A percentile compares a stretch with the other conserved stretches of the same genome.
Conservation (phyloP, 2,888 invertebrate species). For the Tachina fera region DNA sequence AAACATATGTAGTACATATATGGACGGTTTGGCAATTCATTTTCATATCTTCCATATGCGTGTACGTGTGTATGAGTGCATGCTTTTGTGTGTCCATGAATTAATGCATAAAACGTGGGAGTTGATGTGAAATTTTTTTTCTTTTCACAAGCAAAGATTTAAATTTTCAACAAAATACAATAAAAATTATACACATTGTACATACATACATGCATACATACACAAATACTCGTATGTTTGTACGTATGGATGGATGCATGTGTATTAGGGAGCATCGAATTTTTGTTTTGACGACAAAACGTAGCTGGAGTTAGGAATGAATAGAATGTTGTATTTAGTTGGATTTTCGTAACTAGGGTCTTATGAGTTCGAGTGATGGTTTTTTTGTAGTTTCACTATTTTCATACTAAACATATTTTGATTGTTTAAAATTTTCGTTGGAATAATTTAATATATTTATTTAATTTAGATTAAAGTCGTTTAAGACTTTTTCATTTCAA, state of each 20-base stretch:
- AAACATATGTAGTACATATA: background rate
- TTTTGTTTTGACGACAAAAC: too few species aligned
- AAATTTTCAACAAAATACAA: conserved; percentile 46
- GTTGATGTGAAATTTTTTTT: conserved; percentile 39
- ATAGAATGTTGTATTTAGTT: too few species aligned
- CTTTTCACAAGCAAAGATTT: conserved; percentile 44
- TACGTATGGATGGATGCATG: background rate
- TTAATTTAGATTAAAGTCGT: too few species aligned
- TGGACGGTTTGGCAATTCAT: background rate
- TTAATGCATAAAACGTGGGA: conserved; percentile 47
- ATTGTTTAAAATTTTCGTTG: too few species aligned
- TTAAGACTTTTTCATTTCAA: too few species aligned
- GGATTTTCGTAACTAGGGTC: too few species aligned
- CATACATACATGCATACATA: background rate
- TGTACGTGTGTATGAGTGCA: background rate
- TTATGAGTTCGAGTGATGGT: too few species aligned
- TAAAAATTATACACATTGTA: conserved; percentile 43
- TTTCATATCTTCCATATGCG: background rate
- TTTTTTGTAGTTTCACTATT: too few species aligned
- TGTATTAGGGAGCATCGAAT: background rate
- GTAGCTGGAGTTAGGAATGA: too few species aligned
- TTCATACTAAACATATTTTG: too few species aligned
- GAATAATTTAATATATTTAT: too few species aligned
- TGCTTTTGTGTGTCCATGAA: conserved; percentile 19
- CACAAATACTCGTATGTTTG: background rate